Evolutionary conservation across 2,797 vertebrate species (phyloP), one percentile per base, ranked within the genome.

Genomic region (Gallinago nigripennis): DNA sequence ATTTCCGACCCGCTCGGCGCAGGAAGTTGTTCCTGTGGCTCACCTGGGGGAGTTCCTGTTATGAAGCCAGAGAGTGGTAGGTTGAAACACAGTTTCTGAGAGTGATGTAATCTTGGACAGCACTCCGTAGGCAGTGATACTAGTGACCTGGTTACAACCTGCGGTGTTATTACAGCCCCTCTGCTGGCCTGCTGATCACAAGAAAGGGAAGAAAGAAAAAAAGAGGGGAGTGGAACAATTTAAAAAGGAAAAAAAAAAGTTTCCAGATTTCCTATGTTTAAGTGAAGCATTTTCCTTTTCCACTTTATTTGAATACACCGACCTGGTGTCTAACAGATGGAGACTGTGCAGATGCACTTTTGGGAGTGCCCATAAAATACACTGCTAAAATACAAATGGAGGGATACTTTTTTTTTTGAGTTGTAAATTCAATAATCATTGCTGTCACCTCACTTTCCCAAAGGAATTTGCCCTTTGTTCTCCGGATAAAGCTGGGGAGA

Each of bases 31-130:
- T 97, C 97, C 94, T 95, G 93, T 83, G 95, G 95, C 97, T 98
- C 97, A 98, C 98, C 98, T 98, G 98, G 97, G 88, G 87, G 93
- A 98, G 97, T 98, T 98, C 98, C 98, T 98, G 98, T 98, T 98
- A 97, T 97, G 97, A 93, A 97, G 96, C 95, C 97, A 92, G 92
- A 94, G 95, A 88, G 94, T 96, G 92, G 91, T 48, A 73, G 95
- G 96, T 72, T 97, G 95, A 96, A 95, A 94, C 58, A 13, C 94
- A 89, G 91, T 82, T 96, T 97, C 97, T 97, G 95, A 66, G 95
- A 97, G 90, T 98, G 98, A 98, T 95, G 97, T 98, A 97, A 98
- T 97, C 93, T 90, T 95, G 93, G 96, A 82, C 92, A 64, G 93
- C 75, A 31, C 94, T 64, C 95, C 25, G 50, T 86, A 81, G 94